These are phyloP conservation scores for Psilanteris sp. DNA, from an alignment of 1,140 invertebrate genomes.

Conservation along the genomic window DNA sequence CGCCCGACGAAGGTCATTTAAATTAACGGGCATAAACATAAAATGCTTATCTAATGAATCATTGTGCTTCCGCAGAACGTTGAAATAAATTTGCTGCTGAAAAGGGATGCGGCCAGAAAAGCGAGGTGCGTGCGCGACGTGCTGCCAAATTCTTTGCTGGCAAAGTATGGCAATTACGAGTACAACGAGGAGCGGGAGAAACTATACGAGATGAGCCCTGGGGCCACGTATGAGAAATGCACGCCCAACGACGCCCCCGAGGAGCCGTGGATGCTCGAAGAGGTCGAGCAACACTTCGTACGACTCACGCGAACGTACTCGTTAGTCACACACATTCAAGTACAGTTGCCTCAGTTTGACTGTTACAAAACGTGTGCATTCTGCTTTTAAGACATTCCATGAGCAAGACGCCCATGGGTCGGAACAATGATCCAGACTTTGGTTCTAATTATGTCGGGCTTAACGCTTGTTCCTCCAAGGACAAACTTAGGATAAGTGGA, in stretches of 20 bases:
- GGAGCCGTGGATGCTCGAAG: constrained; percentile 74
- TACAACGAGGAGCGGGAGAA: constrained; percentile 72
- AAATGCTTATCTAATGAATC: too few relatives aligned
- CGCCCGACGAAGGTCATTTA: too few relatives aligned
- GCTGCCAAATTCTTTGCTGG: constrained; percentile 72
- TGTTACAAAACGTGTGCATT: constrained; percentile 26
- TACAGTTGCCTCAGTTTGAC: constrained; percentile 10
- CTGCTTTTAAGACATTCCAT: constrained; percentile 35
- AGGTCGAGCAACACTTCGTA: constrained; percentile 73
- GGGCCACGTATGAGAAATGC: neutral
- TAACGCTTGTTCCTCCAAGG: neutral
- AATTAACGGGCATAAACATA: too few relatives aligned
- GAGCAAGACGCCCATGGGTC: constrained; percentile 10
- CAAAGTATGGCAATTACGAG: constrained; percentile 74
- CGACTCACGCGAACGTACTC: constrained; percentile 56
- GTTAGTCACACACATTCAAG: constrained; percentile 38
- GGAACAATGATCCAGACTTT: constrained; percentile 5
- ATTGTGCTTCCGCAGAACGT: constrained; percentile 65
- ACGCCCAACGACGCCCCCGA: constrained; percentile 4
- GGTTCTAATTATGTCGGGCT: neutral
- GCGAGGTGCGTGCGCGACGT: constrained; percentile 70
- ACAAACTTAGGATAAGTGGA: constrained; percentile 8
- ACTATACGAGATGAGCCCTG: constrained; percentile 56
- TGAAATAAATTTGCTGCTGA: constrained; percentile 66
- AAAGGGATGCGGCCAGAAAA: constrained; percentile 54